Conservation (phyloP, 2,113 vertebrate species). For the Entomyzon cyanotis region DNA sequence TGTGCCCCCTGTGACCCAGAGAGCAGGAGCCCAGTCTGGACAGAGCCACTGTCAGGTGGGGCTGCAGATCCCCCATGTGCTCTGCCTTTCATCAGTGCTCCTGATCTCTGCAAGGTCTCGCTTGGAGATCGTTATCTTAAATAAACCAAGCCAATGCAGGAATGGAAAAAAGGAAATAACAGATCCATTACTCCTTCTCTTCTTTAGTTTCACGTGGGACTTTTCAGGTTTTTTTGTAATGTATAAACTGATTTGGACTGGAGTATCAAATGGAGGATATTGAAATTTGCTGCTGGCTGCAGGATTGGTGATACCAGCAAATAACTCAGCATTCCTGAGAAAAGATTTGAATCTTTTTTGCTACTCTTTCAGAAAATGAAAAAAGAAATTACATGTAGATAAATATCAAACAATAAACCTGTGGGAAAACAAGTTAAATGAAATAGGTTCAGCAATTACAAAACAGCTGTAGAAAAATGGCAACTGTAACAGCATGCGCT, state of each 20-base stretch:
- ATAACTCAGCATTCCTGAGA: neutral
- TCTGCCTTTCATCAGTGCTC: neutral
- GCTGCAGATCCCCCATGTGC: neutral
- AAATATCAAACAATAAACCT: neutral
- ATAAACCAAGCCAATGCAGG: neutral
- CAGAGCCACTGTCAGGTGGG: neutral
- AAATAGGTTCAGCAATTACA: neutral
- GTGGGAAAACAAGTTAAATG: neutral
- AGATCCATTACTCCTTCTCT: neutral
- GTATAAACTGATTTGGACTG: neutral
- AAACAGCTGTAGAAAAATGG: neutral
- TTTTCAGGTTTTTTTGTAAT: neutral
- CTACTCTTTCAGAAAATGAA: conserved; percentile 3
- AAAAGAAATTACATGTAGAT: neutral
- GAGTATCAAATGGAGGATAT: neutral
- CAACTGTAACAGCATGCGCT: neutral
- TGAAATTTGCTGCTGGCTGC: conserved; percentile 16
- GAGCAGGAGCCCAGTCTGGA: neutral
- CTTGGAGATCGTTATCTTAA: conserved; percentile 18
- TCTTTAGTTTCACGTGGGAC: neutral
- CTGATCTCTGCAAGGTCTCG: neutral
- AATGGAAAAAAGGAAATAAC: neutral
- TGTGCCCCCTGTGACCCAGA: neutral
- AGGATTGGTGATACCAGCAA: neutral
- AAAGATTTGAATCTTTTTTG: neutral